A percentile compares a stretch with the other conserved stretches of the same genome.
Evolutionary conservation across 2,797 vertebrate genomes (phyloP).

Genomic region (Xiphophorus birchmanni): DNA sequence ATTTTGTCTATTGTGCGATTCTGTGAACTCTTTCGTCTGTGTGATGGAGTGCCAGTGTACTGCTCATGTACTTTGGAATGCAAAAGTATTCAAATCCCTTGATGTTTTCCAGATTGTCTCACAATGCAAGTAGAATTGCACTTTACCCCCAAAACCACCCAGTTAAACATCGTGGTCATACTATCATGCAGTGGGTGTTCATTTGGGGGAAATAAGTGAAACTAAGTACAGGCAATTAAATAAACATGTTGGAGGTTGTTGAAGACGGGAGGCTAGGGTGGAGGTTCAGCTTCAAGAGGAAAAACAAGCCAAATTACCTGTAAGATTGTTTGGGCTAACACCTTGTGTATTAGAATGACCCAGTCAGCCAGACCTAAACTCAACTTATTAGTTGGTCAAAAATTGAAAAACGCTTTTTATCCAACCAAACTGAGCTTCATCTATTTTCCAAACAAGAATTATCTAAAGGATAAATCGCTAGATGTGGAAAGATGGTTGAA

Average conservation of each 20-base stretch:
- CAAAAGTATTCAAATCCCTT: not conserved
- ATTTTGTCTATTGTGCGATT: constrained; percentile 54
- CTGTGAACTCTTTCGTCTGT: constrained; percentile 32
- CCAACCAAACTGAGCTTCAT: not conserved
- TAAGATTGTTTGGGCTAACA: not conserved
- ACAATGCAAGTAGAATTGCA: not conserved
- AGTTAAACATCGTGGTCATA: not conserved
- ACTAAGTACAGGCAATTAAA: not conserved
- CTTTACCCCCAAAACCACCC: not conserved
- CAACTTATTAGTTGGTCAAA: not conserved
- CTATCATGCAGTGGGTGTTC: not conserved
- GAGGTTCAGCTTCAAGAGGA: not conserved
- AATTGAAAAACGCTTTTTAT: not conserved
- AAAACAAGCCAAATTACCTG: not conserved
- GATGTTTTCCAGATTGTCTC: not conserved
- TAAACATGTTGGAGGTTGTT: not conserved
- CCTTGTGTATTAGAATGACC: not conserved
- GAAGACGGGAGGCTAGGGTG: not conserved
- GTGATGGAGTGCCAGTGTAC: constrained; percentile 43
- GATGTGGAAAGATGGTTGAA: not conserved
- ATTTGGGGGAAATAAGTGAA: not conserved
- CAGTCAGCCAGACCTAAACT: not conserved
- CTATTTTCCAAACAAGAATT: not conserved
- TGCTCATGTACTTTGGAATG: constrained; percentile 14
- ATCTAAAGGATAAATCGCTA: not conserved